Percentiles rank a stretch among this genome's conserved stretches.
phyloP scores from a whole-genome alignment of 1,140 invertebrate species.

The Aphis gossypii region DNA sequence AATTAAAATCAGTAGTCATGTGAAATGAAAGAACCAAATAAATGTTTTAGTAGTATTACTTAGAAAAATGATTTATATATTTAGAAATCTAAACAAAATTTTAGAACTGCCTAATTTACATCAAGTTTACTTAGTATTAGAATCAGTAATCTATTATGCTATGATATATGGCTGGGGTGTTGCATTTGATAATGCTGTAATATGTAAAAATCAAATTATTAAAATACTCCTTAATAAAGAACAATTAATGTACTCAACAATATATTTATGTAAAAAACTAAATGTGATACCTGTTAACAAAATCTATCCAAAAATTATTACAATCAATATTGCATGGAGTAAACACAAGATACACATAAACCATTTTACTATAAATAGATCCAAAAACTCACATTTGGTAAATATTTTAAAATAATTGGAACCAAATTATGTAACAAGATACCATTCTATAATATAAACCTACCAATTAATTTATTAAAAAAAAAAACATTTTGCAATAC shows the following conservation, averaged over 20 bases:
- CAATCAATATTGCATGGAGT: not conserved
- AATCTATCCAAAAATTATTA: not conserved
- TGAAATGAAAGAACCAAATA: not conserved
- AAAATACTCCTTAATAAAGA: not conserved
- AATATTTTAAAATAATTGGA: not conserved
- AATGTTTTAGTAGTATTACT: not conserved
- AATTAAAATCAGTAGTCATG: not conserved
- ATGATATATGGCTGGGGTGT: not conserved
- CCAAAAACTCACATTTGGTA: not conserved
- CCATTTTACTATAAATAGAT: not conserved
- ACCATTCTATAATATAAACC: not conserved
- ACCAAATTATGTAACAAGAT: not conserved
- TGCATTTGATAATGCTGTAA: not conserved
- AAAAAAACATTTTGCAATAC: not conserved
- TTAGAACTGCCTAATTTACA: not conserved
- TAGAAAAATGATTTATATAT: not conserved
- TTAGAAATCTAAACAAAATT: not conserved
- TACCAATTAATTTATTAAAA: not conserved
- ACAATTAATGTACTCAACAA: not conserved
- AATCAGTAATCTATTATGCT: not conserved
- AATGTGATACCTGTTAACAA: not conserved
- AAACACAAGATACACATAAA: not conserved
- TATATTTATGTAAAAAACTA: not conserved
- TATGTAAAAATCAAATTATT: not conserved
- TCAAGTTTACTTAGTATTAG: not conserved